Base-by-base conservation (phyloP, 2,888 invertebrate genomes). In the Oscheius onirici region DNA sequence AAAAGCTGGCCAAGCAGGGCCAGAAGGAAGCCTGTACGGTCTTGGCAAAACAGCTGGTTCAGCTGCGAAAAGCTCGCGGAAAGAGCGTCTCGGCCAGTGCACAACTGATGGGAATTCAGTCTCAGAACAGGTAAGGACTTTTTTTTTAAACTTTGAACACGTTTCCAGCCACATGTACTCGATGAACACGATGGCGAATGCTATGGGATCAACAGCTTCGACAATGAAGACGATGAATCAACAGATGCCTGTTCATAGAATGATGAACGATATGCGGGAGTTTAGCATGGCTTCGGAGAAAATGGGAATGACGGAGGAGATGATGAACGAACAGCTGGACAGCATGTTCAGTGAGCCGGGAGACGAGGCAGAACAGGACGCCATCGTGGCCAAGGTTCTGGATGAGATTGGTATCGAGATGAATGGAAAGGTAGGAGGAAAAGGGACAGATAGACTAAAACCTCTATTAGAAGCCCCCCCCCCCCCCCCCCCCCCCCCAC, bases 351-450 rank as follows among this genome's bases (percentile, higher is more conserved):
- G 91, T 46, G 95, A 94, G 84, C 94, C 94, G 11, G 95, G 92
- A 0, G 95, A 95, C 88, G 95, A 95, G 88, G 92, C 93, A 80
- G 95, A 95, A 88, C 91, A 92, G 84, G 93, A 95, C 86, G 92
- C 92, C 78, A 92, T 96, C 89, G 93, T 95, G n/a, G 92, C 91
- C 86, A 91, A 94, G 89, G 94, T 95, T 49, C 91, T 95, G n/a
- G 95, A 95, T 89, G 95, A 96, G 90, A 95, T 96, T 85, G 95
- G 95, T 76, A 95, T 96, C 88, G 95, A 96, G 89, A 92, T 95
- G 76, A 93, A 93, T 79, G 94, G 93, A 84, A 93, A 94, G 91
- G 93, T 93, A 71, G 68, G 60, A 43, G n/a, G n/a, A n/a, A n/a
- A n/a, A n/a, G n/a, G n/a, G n/a, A n/a, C n/a, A n/a, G n/a, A n/a